A percentile compares a stretch with the other conserved stretches of the same genome.
Conservation (phyloP, 2,888 invertebrate species). For the Nysson spinosus region DNA sequence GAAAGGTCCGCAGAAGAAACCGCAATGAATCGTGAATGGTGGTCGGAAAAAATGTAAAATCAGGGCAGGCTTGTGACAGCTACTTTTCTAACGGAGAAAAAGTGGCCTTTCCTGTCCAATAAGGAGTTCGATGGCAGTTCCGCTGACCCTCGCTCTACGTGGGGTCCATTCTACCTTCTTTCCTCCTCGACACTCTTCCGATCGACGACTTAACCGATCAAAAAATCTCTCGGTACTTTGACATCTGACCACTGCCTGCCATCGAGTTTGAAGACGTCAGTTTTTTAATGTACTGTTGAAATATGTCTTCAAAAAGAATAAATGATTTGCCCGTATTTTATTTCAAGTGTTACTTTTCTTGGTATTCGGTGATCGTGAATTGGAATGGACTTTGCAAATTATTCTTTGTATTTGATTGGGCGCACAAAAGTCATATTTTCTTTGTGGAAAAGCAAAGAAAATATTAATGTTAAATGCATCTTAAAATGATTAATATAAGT, state of each 20-base stretch:
- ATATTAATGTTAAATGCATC: too few relatives aligned
- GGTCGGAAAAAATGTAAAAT: constrained; percentile 40
- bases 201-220: constrained; percentile 54
- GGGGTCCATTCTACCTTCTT: constrained; percentile 62
- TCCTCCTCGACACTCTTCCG: constrained; percentile 57
- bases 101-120: constrained; percentile 64
- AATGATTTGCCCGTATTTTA: too few relatives aligned
- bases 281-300: background rate
- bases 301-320: too few relatives aligned
- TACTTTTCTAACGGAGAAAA: constrained; percentile 57
- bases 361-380: too few relatives aligned
- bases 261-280: constrained; percentile 1
- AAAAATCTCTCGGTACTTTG: constrained; percentile 56
- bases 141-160: constrained; percentile 71
- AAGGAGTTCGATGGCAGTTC: constrained; percentile 64
- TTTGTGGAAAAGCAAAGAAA: too few relatives aligned
- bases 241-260: constrained; percentile 58
- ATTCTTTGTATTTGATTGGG: too few relatives aligned
- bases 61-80: constrained; percentile 52
- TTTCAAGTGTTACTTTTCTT: too few relatives aligned
- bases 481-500: too few relatives aligned
- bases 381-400: too few relatives aligned
- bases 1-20: constrained; percentile 11
- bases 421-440: too few relatives aligned
- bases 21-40: constrained; percentile 35